Conservation (phyloP, 2,888 invertebrate genomes). For the Chrysolina oricalcia region DNA sequence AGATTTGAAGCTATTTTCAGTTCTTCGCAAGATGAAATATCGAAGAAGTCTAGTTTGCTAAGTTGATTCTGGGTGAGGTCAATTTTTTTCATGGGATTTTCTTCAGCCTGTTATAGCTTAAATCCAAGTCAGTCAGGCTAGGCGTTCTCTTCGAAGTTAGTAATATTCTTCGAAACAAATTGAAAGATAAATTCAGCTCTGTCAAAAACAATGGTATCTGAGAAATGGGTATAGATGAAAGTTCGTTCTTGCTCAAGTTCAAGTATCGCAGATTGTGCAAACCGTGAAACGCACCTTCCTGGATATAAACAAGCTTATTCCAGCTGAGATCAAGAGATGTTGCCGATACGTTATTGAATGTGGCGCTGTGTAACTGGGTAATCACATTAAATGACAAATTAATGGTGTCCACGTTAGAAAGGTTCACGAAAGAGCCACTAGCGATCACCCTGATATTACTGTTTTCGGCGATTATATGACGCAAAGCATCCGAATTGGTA, state of each 20-base stretch:
- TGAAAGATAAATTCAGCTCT: conserved; percentile 41
- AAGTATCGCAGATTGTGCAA: conserved; percentile 36
- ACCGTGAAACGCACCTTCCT: conserved; percentile 41
- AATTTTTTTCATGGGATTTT: conserved; percentile 32
- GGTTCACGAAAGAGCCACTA: conserved; percentile 40
- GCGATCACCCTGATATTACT: conserved; percentile 44
- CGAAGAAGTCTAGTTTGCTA: conserved; percentile 42
- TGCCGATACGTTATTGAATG: conserved; percentile 43
- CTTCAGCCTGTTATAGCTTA: conserved; percentile 43
- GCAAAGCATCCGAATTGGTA: conserved; percentile 22
- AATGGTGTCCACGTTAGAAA: conserved; percentile 41
- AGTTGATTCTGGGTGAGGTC: conserved; percentile 43
- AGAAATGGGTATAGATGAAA: conserved; percentile 37
- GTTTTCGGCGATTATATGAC: conserved; percentile 40
- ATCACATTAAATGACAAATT: conserved; percentile 44
- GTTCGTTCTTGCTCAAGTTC: conserved; percentile 47
- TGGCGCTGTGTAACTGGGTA: conserved; percentile 39
- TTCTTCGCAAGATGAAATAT: conserved; percentile 35
- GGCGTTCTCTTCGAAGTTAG: conserved; percentile 36
- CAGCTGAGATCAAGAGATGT: conserved; percentile 47
- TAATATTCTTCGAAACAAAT: conserved; percentile 38
- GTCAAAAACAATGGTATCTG: conserved; percentile 32
- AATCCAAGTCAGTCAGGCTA: conserved; percentile 40
- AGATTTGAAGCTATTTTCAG: conserved; percentile 45
- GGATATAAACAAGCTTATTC: conserved; percentile 48